phyloP scores from a whole-genome alignment of 1,140 invertebrate genomes.

The Acromyrmex heyeri region DNA sequence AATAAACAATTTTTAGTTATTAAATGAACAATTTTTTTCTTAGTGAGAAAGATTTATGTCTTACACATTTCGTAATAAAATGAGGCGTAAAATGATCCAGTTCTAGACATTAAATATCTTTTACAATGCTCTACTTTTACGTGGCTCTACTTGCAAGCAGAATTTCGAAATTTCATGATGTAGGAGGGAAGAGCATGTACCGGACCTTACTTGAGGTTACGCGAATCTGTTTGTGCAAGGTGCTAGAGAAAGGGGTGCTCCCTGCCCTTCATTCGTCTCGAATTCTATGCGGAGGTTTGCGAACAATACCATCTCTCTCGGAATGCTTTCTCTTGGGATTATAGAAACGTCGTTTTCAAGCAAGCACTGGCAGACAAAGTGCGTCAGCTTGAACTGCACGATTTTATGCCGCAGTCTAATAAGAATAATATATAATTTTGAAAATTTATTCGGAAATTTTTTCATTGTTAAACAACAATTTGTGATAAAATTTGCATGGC shows the following conservation, averaged over 20 bases:
- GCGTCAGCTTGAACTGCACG: slow-evolving; percentile 43
- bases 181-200: slow-evolving; percentile 15
- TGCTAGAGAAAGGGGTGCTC: slow-evolving; percentile 49
- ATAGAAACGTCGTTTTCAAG: slow-evolving; percentile 60
- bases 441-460: background rate
- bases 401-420: slow-evolving; percentile 7
- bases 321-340: slow-evolving; percentile 57
- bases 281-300: slow-evolving; percentile 57
- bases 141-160: slow-evolving; percentile 1
- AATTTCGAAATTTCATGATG: slow-evolving; percentile 51
- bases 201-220: slow-evolving; percentile 49
- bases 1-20: too few species aligned
- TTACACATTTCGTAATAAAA: background rate
- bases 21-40: too few species aligned
- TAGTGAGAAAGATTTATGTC: background rate
- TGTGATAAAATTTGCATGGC: background rate
- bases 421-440: slow-evolving; percentile 36
- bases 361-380: slow-evolving; percentile 35
- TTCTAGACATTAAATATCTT: slow-evolving; percentile 35
- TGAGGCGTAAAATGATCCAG: background rate
- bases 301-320: slow-evolving; percentile 40
- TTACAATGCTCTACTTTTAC: too few species aligned
- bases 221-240: slow-evolving; percentile 40
- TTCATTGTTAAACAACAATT: slow-evolving; percentile 8
- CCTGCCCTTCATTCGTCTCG: slow-evolving; percentile 48